Evolutionary conservation across 2,113 vertebrate species (phyloP), one percentile per base, ranked within the genome.

Genomic region (Oriolus oriolus): DNA sequence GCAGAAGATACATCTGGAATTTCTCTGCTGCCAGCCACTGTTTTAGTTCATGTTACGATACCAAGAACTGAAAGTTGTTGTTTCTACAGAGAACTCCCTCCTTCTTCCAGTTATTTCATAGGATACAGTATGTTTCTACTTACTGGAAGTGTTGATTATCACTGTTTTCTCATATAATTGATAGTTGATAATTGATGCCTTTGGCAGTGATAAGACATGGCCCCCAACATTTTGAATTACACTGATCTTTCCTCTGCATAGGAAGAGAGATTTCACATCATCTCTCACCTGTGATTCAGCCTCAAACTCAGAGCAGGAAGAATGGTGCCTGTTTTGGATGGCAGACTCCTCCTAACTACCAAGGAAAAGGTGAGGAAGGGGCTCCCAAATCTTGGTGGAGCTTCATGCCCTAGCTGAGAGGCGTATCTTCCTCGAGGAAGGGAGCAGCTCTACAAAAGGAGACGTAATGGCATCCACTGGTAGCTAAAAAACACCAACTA

Each of bases 401-500:
- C 41, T 93, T 73, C 4, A 9, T 61, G 53, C 6, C 9, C 13
- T 27, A 37, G 16, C 10, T 71, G 30, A 85, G 9, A 11, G 26
- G 5, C 6, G 11, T 26, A 33, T 31, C 16, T 56, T 84, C 18
- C 35, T 60, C 0, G 0, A 87, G 13, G 20, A 84, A 52, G 9
- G 44, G 31, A 56, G 14, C 14, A 83, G 49, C 37, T 61, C 33
- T 73, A 27, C 37, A 69, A 27, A 64, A 33, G 16, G 23, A 82
- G n/a, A 70, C 4, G 10, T 45, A 88, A 85, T 0, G 1, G n/a
- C 30, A 91, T 28, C 9, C 30, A 63, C 0, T 6, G 30, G 19
- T 35, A 95, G 74, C 61, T 27, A 37, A 64, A 81, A 85, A 30
- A 1, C 9, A 11, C 30, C 0, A 4, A 15, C 0, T 0, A 71